Conservation (phyloP, 2,888 invertebrate genomes). For the Thysanoteuthis rhombus region DNA sequence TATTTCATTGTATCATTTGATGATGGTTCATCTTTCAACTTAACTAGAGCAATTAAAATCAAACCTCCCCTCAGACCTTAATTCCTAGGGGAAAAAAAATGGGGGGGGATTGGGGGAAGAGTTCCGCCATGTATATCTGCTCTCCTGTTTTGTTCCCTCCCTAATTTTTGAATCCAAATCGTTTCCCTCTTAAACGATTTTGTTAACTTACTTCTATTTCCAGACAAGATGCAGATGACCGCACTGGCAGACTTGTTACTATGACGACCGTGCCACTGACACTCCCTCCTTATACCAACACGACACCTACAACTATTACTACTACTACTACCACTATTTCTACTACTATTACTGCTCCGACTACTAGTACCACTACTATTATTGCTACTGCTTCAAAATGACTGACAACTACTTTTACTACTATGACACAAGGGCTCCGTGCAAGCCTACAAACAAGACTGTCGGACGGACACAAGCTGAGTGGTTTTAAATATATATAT, state of each 20-base stretch:
- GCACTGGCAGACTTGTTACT: slow-evolving; percentile 25
- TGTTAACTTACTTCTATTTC: slow-evolving; percentile 31
- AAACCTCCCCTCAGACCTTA: neutral
- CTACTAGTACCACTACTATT: neutral
- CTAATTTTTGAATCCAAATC: slow-evolving; percentile 1
- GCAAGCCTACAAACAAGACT: neutral
- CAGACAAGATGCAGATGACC: slow-evolving; percentile 24
- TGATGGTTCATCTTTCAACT: neutral
- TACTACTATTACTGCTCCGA: slow-evolving; percentile 19
- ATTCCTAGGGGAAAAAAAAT: neutral
- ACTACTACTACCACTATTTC: neutral
- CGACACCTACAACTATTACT: neutral
- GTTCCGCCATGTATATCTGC: neutral
- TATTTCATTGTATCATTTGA: too few species aligned
- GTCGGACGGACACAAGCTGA: neutral
- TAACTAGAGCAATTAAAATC: neutral
- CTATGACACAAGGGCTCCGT: slow-evolving; percentile 13
- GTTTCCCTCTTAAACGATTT: slow-evolving; percentile 16
- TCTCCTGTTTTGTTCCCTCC: neutral
- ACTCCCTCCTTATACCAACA: slow-evolving; percentile 15
- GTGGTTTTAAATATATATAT: neutral
- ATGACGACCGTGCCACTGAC: slow-evolving; percentile 28
- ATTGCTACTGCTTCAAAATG: slow-evolving; percentile 14
- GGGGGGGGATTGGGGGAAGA: too few species aligned
- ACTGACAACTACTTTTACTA: neutral